phyloP scores from a whole-genome alignment of 2,113 vertebrate species.

The Sterrhoptilus dennistouni region DNA sequence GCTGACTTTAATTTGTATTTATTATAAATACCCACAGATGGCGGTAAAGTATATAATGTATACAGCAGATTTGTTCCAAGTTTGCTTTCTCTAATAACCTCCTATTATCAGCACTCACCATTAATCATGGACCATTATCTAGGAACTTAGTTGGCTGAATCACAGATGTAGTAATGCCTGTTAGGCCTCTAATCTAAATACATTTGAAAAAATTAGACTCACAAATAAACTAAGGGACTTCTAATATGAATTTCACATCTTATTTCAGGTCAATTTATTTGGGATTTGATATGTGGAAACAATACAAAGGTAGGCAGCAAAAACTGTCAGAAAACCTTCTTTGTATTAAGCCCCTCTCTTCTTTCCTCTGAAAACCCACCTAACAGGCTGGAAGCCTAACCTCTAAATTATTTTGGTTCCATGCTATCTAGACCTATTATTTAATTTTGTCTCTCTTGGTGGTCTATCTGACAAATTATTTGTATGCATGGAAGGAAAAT shows the following conservation, averaged over 20 bases:
- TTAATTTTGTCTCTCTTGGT: constrained; percentile 74
- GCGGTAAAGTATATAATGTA: constrained; percentile 20
- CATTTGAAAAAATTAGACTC: constrained; percentile 4
- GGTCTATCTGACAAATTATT: constrained; percentile 74
- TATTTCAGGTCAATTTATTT: constrained; percentile 36
- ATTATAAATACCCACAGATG: constrained; percentile 49
- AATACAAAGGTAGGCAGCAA: neutral
- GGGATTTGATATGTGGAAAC: neutral
- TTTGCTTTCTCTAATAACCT: constrained; percentile 53
- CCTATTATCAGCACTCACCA: constrained; percentile 30
- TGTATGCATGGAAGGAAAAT: constrained; percentile 69
- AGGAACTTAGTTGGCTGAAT: constrained; percentile 42
- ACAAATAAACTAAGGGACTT: constrained; percentile 21
- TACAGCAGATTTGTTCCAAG: constrained; percentile 18
- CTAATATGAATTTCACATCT: neutral
- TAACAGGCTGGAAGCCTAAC: constrained; percentile 39
- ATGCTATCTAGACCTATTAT: constrained; percentile 67
- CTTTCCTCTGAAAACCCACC: neutral
- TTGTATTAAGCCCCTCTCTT: neutral
- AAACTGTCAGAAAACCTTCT: constrained; percentile 12
- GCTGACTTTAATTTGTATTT: neutral
- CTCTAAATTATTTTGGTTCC: constrained; percentile 62
- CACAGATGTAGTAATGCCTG: constrained; percentile 5
- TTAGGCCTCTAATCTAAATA: constrained; percentile 17
- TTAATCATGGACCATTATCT: constrained; percentile 64